These are phyloP conservation scores for Zosterops borbonicus DNA, from an alignment of 2,113 vertebrate species.

Conservation along the genomic window DNA sequence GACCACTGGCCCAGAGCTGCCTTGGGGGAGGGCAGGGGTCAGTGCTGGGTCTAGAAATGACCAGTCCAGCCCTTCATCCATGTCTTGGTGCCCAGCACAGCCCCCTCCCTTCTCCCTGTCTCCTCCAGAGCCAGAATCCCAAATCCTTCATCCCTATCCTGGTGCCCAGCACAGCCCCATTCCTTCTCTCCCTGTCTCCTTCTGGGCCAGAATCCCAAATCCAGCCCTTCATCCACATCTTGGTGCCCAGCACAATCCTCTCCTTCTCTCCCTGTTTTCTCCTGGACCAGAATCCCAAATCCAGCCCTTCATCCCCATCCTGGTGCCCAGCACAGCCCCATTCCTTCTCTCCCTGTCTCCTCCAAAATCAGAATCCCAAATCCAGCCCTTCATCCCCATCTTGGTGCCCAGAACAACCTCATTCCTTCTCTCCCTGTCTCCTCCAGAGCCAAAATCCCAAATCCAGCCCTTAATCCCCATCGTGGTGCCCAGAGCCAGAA, in stretches of 20 bases:
- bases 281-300: no score
- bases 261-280: not conserved
- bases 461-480: no score
- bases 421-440: no score
- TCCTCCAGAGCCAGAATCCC: no score
- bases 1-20: not conserved
- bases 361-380: not conserved
- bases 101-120: no score
- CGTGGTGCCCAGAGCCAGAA: no score
- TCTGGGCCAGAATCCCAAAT: not conserved
- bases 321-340: no score
- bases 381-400: not conserved
- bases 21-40: not conserved
- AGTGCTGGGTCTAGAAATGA: not conserved
- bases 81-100: no score
- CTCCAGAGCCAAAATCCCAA: no score
- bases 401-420: not conserved
- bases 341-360: not conserved
- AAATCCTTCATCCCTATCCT: no score
- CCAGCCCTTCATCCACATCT: not conserved
- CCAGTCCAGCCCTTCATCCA: not conserved
- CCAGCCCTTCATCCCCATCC: not conserved
- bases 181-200: no score
- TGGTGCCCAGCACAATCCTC: not conserved
- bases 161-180: no score